A percentile compares a stretch with the other conserved stretches of the same genome.
phyloP scores from a whole-genome alignment of 1,140 invertebrate species.

The Babylonia areolata region DNA sequence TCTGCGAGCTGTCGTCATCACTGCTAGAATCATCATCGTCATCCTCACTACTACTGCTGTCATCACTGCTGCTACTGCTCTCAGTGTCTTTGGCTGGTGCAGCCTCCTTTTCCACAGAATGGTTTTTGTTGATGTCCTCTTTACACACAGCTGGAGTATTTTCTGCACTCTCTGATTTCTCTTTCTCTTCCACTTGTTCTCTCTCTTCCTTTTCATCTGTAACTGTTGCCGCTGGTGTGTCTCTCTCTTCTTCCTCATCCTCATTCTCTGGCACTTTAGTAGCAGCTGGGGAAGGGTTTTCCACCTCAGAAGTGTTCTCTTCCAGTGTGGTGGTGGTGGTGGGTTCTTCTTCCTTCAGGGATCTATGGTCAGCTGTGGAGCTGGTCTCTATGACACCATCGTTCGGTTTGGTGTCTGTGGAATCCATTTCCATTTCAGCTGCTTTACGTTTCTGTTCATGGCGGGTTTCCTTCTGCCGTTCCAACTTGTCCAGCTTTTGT shows the following conservation, averaged over 20 bases:
- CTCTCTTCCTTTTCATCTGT: not conserved
- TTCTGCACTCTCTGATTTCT: not conserved
- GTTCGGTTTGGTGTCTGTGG: not conserved
- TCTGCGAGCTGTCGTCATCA: conserved; percentile 45
- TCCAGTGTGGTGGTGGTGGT: not conserved
- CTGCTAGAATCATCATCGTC: conserved; percentile 45
- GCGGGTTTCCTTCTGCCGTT: not conserved
- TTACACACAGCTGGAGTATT: not conserved
- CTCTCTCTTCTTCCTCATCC: not conserved
- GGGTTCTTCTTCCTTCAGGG: too few species aligned
- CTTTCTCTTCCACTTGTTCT: conserved; percentile 9
- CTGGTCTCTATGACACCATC: not conserved
- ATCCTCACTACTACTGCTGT: conserved; percentile 24
- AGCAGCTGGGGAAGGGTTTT: not conserved
- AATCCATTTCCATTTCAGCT: not conserved
- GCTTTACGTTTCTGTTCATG: not conserved
- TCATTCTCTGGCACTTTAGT: not conserved
- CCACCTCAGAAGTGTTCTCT: not conserved
- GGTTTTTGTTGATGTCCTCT: conserved; percentile 36
- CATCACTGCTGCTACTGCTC: conserved; percentile 26
- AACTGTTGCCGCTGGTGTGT: not conserved
- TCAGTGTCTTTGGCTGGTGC: conserved; percentile 41
- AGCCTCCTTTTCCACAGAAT: conserved; percentile 39
- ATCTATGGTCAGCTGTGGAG: not conserved
- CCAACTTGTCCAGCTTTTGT: conserved; percentile 8